Evolutionary conservation across 2,888 invertebrate species (phyloP), one percentile per base, ranked within the genome.

Genomic region (Chrysolina americana): DNA sequence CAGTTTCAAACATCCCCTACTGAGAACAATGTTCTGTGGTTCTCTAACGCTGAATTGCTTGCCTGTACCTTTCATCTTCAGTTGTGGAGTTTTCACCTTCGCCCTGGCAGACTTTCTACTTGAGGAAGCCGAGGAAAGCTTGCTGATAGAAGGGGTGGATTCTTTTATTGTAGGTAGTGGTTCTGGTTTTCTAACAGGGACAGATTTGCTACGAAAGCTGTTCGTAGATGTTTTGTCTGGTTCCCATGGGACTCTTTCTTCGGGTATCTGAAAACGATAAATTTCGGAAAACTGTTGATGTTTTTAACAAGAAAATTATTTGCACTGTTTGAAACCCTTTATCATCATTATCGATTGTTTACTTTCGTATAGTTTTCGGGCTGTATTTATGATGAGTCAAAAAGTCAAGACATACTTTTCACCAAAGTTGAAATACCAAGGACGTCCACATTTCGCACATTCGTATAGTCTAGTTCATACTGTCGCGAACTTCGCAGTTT

Each of bases 201-300:
- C 85, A 41, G 85, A 86, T 80, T 82, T 83, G 64, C 86, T 85
- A 11, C 86, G 80, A 73, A 44, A 56, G 76, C 77, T 80, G 13
- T 75, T 44, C 2, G 85, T 76, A 53, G 84, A 78, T n/a, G 79
- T 83, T 74, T 85, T 87, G 44, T 85, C 82, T 10, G 87, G 86
- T 74, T 87, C 86, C 88, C 88, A 89, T 11, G 88, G 88, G 2
- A 89, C 81, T 73, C 88, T 80, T 72, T 87, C 87, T 80, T 89
- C 88, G 11, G 87, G 87, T 75, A 87, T 84, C 86, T 87, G 65
- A 65, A 78, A 80, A 36, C 8, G 8, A 36, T 6, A 36, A 36
- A 36, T 28, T 5, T 28, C 8, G 8, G 36, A 36, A 36, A 36
- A 6, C 36, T 36, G 6, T 36, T 6, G 36, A 36, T 6, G 28